Evolutionary conservation across 2,113 vertebrate genomes (phyloP).

Genomic region (Apodemus speciosus): DNA sequence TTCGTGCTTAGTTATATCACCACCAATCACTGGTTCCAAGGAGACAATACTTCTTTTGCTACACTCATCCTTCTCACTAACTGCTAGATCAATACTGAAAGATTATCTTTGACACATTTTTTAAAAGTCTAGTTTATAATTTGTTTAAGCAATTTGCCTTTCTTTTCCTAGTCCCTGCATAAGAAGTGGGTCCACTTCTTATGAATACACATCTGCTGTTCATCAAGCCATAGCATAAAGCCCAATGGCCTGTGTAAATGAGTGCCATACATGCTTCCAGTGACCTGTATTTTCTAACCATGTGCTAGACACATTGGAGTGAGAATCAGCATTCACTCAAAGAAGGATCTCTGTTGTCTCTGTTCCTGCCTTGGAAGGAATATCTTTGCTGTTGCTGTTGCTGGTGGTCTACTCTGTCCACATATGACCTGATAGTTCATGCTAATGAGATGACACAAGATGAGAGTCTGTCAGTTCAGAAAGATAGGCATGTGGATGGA

Average conservation of each 20-base stretch:
- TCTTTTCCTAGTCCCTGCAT: neutral
- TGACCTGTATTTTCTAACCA: neutral
- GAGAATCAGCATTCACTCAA: neutral
- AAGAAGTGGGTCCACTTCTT: neutral
- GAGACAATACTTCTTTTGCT: neutral
- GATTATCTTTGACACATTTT: neutral
- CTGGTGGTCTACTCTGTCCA: neutral
- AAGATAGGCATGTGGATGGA: neutral
- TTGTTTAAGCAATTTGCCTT: neutral
- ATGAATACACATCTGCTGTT: neutral
- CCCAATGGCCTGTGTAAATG: neutral
- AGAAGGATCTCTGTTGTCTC: neutral
- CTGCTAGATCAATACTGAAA: conserved; percentile 24
- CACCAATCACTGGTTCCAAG: conserved; percentile 9
- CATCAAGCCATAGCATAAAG: neutral
- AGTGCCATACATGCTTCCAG: neutral
- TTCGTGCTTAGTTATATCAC: neutral
- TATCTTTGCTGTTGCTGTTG: neutral
- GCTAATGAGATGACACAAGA: neutral
- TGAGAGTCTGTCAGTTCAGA: neutral
- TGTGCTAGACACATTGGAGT: neutral
- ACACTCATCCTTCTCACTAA: neutral
- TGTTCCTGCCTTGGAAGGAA: neutral
- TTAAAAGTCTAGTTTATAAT: neutral
- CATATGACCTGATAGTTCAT: neutral